These are phyloP conservation scores for Dendrocincla tyrannina DNA, from an alignment of 2,797 vertebrate genomes.

Conservation along the genomic window DNA sequence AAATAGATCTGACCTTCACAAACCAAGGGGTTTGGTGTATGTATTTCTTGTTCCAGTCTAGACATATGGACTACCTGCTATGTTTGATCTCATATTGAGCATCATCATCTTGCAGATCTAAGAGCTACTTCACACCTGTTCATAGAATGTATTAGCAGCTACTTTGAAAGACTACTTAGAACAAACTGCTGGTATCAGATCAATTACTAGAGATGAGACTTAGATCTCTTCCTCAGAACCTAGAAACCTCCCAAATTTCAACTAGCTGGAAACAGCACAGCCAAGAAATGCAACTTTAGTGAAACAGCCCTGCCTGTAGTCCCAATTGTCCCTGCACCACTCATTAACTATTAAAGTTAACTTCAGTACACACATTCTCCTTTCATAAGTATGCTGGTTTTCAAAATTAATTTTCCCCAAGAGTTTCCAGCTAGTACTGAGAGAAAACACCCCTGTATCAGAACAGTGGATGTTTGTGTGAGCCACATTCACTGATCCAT, in stretches of 20 bases:
- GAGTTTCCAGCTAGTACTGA: not conserved
- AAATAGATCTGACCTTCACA: not conserved
- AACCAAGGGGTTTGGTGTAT: not conserved
- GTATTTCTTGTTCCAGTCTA: not conserved
- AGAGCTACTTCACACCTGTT: not conserved
- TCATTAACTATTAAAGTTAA: not conserved
- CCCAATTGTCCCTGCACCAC: not conserved
- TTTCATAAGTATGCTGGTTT: not conserved
- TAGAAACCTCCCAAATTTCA: not conserved
- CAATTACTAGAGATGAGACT: not conserved
- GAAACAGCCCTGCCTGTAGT: not conserved
- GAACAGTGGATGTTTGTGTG: not conserved
- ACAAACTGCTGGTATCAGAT: not conserved
- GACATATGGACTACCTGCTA: not conserved
- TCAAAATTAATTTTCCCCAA: not conserved
- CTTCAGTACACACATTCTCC: not conserved
- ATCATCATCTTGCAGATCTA: not conserved
- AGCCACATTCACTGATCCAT: not conserved
- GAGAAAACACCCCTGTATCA: not conserved
- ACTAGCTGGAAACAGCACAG: not conserved
- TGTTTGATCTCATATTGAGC: not conserved
- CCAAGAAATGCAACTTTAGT: not conserved
- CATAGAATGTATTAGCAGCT: not conserved
- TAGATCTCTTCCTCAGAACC: not conserved
- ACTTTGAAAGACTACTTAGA: not conserved